Evolutionary conservation across 2,888 invertebrate species (phyloP), one percentile per base, ranked within the genome.

Genomic region (Agonopterix heracliana): DNA sequence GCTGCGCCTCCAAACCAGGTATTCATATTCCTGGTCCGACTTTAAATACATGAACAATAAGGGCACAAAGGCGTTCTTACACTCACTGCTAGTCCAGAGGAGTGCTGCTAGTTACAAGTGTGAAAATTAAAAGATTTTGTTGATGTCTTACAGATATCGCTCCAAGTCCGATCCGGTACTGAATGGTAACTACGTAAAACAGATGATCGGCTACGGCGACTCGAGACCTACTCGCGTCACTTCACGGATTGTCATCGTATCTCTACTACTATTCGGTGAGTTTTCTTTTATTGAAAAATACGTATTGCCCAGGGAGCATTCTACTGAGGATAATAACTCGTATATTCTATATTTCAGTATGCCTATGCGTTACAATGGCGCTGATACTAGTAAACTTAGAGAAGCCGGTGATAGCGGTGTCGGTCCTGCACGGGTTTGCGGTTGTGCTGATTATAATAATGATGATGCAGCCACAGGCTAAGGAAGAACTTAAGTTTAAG

Each of bases 231-330:
- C 75, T 0, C 57, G 47, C 2, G 55, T 61, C 0, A 71, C 78
- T 0, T 66, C 71, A 0, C 63, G 54, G 9, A 61, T 82, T 13
- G 65, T 74, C n/a, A 58, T 70, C n/a, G 47, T 66, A 0, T 51
- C 67, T 1, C 60, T 85, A 2, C 2, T 66, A 1, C 13, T 79
- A 10, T 85, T 71, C 40, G 58, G 86, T 86, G 63, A 75, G 81
- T 66, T 9, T 12, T n/a, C n/a, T n/a, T n/a, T n/a, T n/a, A 26
- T 14, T 26, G 26, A 26, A 26, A 7, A 26, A 26, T 35, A n/a
- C 9, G 34, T 2, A 14, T 45, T 36, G 2, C 5, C 5, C 2
- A 34, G 9, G 3, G 17, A 17, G 17, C 17, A 17, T 26, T 26
- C 26, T 26, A 26, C 26, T 26, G 26, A 1, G 26, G 5, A 26